A percentile compares a stretch with the other conserved stretches of the same genome.
Conservation (phyloP, 2,888 invertebrate genomes). For the Ligdia adustata region DNA sequence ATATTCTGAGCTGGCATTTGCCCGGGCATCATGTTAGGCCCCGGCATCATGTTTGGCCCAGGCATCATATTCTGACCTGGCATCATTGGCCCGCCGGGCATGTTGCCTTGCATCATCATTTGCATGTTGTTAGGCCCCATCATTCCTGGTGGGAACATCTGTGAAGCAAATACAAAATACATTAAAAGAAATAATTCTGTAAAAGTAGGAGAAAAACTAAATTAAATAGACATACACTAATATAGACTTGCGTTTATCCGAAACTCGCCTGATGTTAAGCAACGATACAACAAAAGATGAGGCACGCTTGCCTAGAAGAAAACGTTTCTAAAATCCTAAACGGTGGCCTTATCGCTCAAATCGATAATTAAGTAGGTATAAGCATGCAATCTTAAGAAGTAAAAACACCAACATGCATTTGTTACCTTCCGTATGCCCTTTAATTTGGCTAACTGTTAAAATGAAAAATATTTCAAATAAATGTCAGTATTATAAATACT, state of each 20-base stretch:
- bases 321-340: no score
- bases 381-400: not conserved
- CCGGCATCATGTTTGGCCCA: constrained; percentile 36
- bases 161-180: no score
- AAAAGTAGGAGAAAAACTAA: no score
- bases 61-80: constrained; percentile 31
- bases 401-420: not conserved
- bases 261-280: no score
- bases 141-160: constrained; percentile 72
- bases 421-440: constrained; percentile 18
- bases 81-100: constrained; percentile 30
- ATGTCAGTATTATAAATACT: not conserved
- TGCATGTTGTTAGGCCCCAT: constrained; percentile 42
- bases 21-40: constrained; percentile 38
- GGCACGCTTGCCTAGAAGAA: no score
- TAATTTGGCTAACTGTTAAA: constrained; percentile 18
- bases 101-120: constrained; percentile 41
- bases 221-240: no score
- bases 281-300: no score
- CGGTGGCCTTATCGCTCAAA: no score
- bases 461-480: constrained; percentile 1
- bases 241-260: no score
- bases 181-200: no score
- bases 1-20: constrained; percentile 31
- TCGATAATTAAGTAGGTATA: not conserved